Base-by-base conservation (phyloP, 35 echinoderm and acorn worm species). In the Ophiothrix spiculata region DNA sequence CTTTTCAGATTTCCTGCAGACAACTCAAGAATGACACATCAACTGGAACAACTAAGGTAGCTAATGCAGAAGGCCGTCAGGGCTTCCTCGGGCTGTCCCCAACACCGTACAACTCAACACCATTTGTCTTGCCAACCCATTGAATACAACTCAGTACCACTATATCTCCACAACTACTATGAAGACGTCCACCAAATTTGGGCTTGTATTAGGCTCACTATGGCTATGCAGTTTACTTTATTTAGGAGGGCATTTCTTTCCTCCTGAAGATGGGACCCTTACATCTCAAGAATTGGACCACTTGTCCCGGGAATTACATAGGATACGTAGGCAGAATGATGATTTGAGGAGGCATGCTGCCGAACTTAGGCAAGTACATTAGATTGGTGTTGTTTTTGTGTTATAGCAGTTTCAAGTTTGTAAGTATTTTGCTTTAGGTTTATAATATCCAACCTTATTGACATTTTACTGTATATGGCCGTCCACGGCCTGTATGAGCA, bases 181-280 rank as follows among this genome's bases (percentile, higher is more conserved):
- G 88, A 83, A 81, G 81, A 90, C 88, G 33, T 75, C 80, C 14
- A 45, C 75, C 74, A 90, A 90, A 75, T 63, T 90, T 25, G 88
- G 88, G 38, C 40, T 90, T 39, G 45, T 56, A n/a, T 33, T 90
- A 21, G 80, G 80, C 39, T 33, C 42, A 42, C 64, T 82, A 29
- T 90, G 88, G 88, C 35, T 90, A 63, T 80, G 39, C 39, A 90
- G 88, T 40, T 46, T 90, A 13, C 37, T 90, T 40, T 90, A 83
- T 75, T 81, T 84, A 32, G 82, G 76, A 14, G 73, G 80, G 29
- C 73, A 63, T 21, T 83, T 90, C 49, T 84, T 90, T 42, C 88
- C 33, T 32, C 80, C 35, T 40, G 88, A 80, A 75, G 64, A 36
- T 37, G 25, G 54, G 39, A 28, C 56, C 39, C 60, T 28, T 38